Conservation (phyloP, 2,797 vertebrate genomes). For the Lepilemur septentrionalis region DNA sequence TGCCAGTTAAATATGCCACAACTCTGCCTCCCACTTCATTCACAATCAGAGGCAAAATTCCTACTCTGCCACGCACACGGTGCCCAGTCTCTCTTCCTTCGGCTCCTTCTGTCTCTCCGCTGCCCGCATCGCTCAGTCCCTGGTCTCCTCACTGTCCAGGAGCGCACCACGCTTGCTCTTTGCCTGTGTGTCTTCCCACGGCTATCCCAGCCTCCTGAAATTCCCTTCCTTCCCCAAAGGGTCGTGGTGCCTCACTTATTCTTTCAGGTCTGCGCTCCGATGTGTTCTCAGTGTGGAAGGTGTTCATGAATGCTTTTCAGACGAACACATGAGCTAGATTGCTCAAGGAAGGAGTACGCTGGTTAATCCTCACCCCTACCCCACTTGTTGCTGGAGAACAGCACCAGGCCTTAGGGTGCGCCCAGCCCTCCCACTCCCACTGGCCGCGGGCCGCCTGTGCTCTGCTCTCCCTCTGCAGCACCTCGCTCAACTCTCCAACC, state of each 20-base stretch:
- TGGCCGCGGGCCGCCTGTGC: too few relatives aligned
- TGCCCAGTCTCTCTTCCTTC: neutral
- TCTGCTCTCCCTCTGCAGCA: neutral
- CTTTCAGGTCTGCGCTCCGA: neutral
- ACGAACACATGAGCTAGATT: neutral
- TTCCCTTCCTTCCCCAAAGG: neutral
- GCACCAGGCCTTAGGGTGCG: neutral
- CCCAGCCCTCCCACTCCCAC: neutral
- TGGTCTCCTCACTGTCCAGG: rapidly evolving
- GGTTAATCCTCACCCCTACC: neutral
- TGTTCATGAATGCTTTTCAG: neutral
- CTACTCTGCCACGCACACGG: neutral
- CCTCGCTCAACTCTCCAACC: neutral
- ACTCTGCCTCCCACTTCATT: neutral
- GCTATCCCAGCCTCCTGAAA: neutral
- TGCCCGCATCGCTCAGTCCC: neutral
- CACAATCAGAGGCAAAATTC: neutral
- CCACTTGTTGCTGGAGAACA: neutral
- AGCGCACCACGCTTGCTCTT: neutral
- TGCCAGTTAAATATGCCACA: rapidly evolving
- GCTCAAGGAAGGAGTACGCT: neutral
- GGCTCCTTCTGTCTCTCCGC: neutral
- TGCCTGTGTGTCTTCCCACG: neutral
- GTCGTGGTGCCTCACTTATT: neutral
- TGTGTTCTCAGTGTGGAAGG: neutral